Base-by-base conservation (phyloP, 2,888 invertebrate genomes). In the Drosophila borborema region DNA sequence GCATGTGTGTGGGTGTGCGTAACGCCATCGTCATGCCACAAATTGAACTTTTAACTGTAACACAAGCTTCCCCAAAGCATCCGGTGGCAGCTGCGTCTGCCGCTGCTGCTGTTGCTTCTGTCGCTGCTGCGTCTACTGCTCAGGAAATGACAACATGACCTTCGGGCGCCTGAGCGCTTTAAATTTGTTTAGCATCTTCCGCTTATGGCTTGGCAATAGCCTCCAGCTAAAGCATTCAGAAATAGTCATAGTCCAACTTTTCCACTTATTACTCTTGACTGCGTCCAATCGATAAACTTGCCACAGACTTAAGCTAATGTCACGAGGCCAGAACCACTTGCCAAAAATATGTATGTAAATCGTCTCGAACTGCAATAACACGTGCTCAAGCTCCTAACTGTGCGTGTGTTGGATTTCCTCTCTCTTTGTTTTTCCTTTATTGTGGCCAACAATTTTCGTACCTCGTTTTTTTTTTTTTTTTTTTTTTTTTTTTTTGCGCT, bases 1-100 rank as follows among this genome's bases (percentile, higher is more conserved):
- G 41, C 46, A 45, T 60, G 45, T 67, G 56, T 49, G 45, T 41
- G 16, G 20, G 46, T 31, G 53, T 59, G 48, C 54, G 51, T 72
- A 36, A 61, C 81, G 74, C 72, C 74, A 74, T 67, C 77, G 75
- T 77, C 67, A 90, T 85, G 85, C 90, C 84, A 77, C 86, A 91
- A 92, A 91, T 91, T 92, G 92, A 91, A 92, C 91, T 91, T 91
- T 85, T 83, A 88, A 82, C 86, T 82, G 84, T 85, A 78, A 83
- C 90, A 77, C 75, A 76, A 79, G 78, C 64, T 86, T 74, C 79
- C 80, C 80, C 56, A 51, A 73, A 40, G 89, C 83, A 83, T 86
- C 90, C 80, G 89, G 85, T 87, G 86, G 63, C 82, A 85, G 74
- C 78, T 80, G 90, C 67, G 75, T 86, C 34, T 34, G 34, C 34